phyloP scores from a whole-genome alignment of 2,113 vertebrate species.

The Oophaga pumilio region DNA sequence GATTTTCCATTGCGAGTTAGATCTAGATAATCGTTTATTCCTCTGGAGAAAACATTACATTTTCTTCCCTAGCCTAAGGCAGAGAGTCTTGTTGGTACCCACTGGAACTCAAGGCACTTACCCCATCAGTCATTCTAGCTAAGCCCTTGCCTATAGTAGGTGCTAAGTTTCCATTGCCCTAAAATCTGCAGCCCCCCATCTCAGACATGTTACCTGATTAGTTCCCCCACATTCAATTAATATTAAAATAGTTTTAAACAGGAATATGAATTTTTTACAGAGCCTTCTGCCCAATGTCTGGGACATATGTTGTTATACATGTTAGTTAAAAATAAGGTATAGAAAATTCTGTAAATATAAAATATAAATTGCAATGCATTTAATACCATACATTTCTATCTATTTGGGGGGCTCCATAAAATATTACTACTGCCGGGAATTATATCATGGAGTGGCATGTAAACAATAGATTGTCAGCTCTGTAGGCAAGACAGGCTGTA shows the following conservation, averaged over 20 bases:
- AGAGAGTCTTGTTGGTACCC: neutral
- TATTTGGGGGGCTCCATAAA: neutral
- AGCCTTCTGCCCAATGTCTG: neutral
- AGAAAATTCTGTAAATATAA: too few relatives aligned
- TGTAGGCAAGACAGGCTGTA: neutral
- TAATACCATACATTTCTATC: neutral
- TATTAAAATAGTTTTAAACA: too few relatives aligned
- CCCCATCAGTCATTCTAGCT: too few relatives aligned
- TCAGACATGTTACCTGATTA: neutral
- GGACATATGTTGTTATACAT: neutral
- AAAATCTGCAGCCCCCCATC: neutral
- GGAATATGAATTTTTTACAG: too few relatives aligned
- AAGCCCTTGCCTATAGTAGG: neutral
- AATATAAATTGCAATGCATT: too few relatives aligned
- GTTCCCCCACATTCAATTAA: neutral
- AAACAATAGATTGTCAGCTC: slow-evolving; percentile 25
- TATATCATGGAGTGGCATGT: neutral
- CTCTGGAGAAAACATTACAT: neutral
- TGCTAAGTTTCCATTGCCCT: too few relatives aligned
- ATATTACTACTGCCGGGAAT: neutral
- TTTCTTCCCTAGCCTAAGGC: neutral
- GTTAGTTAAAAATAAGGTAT: neutral
- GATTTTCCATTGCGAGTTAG: neutral
- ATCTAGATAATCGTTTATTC: too few relatives aligned
- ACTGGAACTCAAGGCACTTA: too few relatives aligned